Evolutionary conservation across 2,113 vertebrate genomes (phyloP), one percentile per base, ranked within the genome.

Genomic region (Gobiocypris rarus): DNA sequence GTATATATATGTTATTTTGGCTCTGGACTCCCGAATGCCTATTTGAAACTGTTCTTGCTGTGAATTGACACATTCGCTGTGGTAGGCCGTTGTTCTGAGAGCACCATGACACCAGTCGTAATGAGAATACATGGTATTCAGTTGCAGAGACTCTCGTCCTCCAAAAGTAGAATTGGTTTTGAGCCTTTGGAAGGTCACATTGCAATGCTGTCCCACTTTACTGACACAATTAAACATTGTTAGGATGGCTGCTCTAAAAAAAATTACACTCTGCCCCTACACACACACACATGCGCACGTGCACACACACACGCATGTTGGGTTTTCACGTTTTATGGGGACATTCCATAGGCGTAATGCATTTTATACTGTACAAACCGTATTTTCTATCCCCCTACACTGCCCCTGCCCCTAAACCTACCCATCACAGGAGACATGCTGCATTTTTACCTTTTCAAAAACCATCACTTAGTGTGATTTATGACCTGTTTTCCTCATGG

Each of bases 211-310:
- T 89, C 92, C 93, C 89, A 93, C 91, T 94, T 94, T 91, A 85
- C 91, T 93, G 93, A 93, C 93, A 93, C 90, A 93, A 92, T 93
- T 93, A 92, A 91, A 90, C 86, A 90, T 83, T 90, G 90, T 91
- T 88, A 88, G 87, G 85, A 81, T 83, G 87, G 83, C 85, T 86
- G 87, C 89, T 87, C 87, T 89, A 86, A 88, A 90, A 91, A 90
- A 88, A 50, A 14, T 28, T 56, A 82, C 82, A 67, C 45, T 15
- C 63, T 87, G 84, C 58, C 81, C 83, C 28, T 78, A 19, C 58
- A 17, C 56, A 15, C 71, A 22, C 69, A 50, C 67, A 43, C 19
- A 17, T 70, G 9, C 26, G 9, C 79, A 41, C 58, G 5, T 14
- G 3, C 61, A 10, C 58, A 59, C 59, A 65, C 24, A 15, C 77